phyloP scores from a whole-genome alignment of 2,888 invertebrate genomes.

The Lithophane socia region DNA sequence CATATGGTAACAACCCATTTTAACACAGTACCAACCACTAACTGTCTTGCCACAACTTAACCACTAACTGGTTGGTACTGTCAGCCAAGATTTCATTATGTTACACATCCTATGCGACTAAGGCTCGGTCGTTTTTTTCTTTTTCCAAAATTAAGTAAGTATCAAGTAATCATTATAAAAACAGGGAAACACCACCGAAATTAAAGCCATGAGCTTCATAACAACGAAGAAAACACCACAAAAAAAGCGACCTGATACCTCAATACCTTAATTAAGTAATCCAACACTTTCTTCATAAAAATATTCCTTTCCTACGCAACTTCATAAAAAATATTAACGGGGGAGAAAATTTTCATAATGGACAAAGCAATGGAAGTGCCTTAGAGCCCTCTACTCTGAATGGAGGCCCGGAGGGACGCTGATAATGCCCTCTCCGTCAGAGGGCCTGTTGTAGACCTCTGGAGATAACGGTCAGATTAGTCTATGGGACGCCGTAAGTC shows the following conservation, averaged over 20 bases:
- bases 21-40: no score
- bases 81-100: no score
- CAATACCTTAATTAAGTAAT: constrained; percentile 67
- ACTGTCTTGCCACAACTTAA: no score
- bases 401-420: constrained; percentile 74
- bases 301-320: constrained; percentile 48
- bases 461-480: constrained; percentile 74
- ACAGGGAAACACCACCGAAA: constrained; percentile 1
- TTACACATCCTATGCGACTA: no score
- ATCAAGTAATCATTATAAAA: not conserved
- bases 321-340: constrained; percentile 66
- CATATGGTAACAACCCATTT: no score
- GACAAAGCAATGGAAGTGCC: constrained; percentile 66
- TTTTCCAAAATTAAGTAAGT: not conserved
- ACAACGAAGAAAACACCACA: constrained; percentile 18
- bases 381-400: constrained; percentile 65
- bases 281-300: constrained; percentile 62
- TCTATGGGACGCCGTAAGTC: constrained; percentile 61
- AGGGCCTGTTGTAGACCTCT: constrained; percentile 69
- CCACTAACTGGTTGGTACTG: no score
- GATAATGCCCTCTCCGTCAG: constrained; percentile 80
- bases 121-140: no score
- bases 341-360: constrained; percentile 73
- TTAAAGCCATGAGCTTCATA: constrained; percentile 1
- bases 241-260: constrained; percentile 47